These are phyloP conservation scores for Chromobotia macracanthus DNA, from an alignment of 2,797 vertebrate species.

Conservation along the genomic window DNA sequence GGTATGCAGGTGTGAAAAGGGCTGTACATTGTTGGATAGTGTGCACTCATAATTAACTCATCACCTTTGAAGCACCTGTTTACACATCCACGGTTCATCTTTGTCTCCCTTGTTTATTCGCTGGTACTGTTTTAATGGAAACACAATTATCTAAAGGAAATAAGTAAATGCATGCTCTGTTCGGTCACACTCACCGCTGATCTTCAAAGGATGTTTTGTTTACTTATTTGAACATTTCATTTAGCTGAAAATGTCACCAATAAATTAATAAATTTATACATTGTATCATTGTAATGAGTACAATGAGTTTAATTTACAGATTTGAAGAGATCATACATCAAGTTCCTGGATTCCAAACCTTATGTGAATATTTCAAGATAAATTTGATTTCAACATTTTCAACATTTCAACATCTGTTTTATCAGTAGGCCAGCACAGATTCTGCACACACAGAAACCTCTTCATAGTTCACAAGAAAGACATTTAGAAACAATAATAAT, in stretches of 20 bases:
- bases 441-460: not conserved
- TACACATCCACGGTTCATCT: conserved; percentile 34
- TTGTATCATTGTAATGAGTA: not conserved
- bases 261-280: not conserved
- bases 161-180: conserved; percentile 48
- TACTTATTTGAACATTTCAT: not conserved
- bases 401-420: too few relatives aligned
- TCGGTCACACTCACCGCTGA: conserved; percentile 38
- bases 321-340: too few relatives aligned
- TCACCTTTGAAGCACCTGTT: conserved; percentile 61
- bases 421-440: not conserved
- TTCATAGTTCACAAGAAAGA: not conserved
- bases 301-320: not conserved
- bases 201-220: conserved; percentile 10
- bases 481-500: not conserved
- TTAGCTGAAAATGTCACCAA: not conserved
- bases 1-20: conserved; percentile 73
- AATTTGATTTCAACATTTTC: too few relatives aligned
- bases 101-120: conserved; percentile 41
- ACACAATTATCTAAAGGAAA: conserved; percentile 70
- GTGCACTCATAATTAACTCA: conserved; percentile 72
- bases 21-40: conserved; percentile 76
- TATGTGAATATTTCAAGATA: not conserved
- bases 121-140: conserved; percentile 60
- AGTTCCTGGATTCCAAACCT: not conserved